phyloP scores from a whole-genome alignment of 2,888 invertebrate genomes.

The Polydesmus complanatus region DNA sequence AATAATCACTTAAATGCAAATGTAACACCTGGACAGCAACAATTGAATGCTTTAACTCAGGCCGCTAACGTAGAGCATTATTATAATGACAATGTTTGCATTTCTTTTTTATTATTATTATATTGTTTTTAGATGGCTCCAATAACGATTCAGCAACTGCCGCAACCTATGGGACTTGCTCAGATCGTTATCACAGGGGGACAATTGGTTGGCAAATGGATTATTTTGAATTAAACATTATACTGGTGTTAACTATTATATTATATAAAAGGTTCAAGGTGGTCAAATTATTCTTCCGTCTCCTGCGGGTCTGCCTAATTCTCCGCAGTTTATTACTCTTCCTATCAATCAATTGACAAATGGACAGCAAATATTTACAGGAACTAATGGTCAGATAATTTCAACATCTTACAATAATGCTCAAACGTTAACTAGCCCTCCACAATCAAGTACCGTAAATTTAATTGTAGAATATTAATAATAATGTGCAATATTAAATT shows the following conservation, averaged over 20 bases:
- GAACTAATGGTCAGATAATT: slow-evolving; percentile 72
- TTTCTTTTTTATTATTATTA: neutral
- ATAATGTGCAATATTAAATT: neutral
- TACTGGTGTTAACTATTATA: too few species aligned
- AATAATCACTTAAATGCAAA: neutral
- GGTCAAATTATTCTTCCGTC: slow-evolving; percentile 90
- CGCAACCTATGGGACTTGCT: slow-evolving; percentile 58
- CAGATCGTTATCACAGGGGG: slow-evolving; percentile 83
- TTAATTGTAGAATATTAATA: neutral
- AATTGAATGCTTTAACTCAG: neutral
- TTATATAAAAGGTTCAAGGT: slow-evolving; percentile 86
- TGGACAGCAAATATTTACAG: slow-evolving; percentile 43
- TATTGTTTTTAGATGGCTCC: neutral
- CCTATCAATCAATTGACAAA: slow-evolving; percentile 48
- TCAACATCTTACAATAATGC: slow-evolving; percentile 65
- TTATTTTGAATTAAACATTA: too few species aligned
- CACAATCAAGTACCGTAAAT: slow-evolving; percentile 4
- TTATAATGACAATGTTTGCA: too few species aligned
- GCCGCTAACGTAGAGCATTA: too few species aligned
- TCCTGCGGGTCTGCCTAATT: slow-evolving; percentile 89
- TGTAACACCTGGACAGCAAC: neutral
- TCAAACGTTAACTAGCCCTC: slow-evolving; percentile 14
- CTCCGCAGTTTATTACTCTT: slow-evolving; percentile 89
- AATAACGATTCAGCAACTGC: slow-evolving; percentile 27
- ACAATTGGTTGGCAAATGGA: slow-evolving; percentile 72